Evolutionary conservation across 2,888 invertebrate genomes (phyloP).

Genomic region (Meganola albula): DNA sequence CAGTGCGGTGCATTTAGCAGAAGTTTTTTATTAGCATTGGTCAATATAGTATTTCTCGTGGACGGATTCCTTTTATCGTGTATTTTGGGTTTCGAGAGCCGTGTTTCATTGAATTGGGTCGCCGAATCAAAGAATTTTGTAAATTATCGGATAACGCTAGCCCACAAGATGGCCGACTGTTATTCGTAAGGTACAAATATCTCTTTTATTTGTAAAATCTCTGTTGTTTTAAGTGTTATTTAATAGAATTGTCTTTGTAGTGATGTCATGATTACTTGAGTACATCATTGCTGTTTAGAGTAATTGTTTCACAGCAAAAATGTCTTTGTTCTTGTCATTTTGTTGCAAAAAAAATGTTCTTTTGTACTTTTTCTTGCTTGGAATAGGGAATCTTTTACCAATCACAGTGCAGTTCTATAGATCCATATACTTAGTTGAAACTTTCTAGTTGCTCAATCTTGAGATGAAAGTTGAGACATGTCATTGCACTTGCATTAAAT

Average conservation of each 20-base stretch:
- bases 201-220: slow-evolving; percentile 42
- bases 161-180: slow-evolving; percentile 77
- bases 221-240: slow-evolving; percentile 30
- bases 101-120: slow-evolving; percentile 42
- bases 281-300: slow-evolving; percentile 18
- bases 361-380: no score
- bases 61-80: slow-evolving; percentile 38
- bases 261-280: slow-evolving; percentile 26
- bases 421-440: no score
- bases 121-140: slow-evolving; percentile 49
- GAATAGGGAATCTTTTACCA: no score
- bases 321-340: slow-evolving; percentile 56
- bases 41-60: slow-evolving; percentile 38
- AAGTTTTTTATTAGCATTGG: slow-evolving; percentile 41
- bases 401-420: no score
- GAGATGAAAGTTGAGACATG: no score
- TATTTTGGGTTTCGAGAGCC: slow-evolving; percentile 35
- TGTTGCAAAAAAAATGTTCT: no score
- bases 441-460: no score
- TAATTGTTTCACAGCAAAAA: slow-evolving; percentile 21
- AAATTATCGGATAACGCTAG: slow-evolving; percentile 72
- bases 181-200: slow-evolving; percentile 73
- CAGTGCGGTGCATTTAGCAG: slow-evolving; percentile 53
- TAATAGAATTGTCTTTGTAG: slow-evolving; percentile 21
- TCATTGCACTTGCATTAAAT: slow-evolving; percentile 25